Evolutionary conservation across 2,113 vertebrate genomes (phyloP).

Genomic region (Cisticola juncidis): DNA sequence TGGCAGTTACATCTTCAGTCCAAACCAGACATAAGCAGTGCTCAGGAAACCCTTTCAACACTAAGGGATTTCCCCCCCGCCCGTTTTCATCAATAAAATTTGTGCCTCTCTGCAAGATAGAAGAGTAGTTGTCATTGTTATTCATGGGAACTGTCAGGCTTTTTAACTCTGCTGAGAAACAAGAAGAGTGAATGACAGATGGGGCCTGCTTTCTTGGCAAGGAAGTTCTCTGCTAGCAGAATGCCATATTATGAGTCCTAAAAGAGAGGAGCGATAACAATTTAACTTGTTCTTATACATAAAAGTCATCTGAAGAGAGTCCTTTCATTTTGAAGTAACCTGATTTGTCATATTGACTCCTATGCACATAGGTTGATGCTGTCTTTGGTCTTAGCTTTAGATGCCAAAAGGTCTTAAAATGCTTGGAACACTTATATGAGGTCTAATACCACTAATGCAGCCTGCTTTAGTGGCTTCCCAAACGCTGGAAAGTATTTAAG

Average conservation of each 20-base stretch:
- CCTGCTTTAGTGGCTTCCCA: background rate
- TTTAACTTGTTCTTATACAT: background rate
- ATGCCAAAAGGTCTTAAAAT: background rate
- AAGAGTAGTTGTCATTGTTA: conserved; percentile 54
- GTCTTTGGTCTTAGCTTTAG: background rate
- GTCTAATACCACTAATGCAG: background rate
- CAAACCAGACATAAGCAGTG: background rate
- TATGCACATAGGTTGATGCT: background rate
- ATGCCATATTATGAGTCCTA: background rate
- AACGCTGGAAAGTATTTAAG: background rate
- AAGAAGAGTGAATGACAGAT: conserved; percentile 60
- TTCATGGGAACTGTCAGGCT: conserved; percentile 70
- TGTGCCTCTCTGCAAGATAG: background rate
- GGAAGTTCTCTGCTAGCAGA: conserved; percentile 46
- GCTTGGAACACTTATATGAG: background rate
- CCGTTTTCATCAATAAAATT: conserved; percentile 25
- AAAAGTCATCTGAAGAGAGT: background rate
- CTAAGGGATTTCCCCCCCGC: background rate
- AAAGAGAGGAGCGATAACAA: conserved; percentile 27
- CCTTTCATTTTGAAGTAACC: background rate
- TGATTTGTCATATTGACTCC: background rate
- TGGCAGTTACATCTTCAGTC: background rate
- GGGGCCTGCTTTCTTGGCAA: conserved; percentile 23
- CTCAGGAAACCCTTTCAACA: background rate
- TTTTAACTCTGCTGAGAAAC: conserved; percentile 47